Evolutionary conservation across 2,888 invertebrate genomes (phyloP).

Genomic region (Strigamia crassipes): DNA sequence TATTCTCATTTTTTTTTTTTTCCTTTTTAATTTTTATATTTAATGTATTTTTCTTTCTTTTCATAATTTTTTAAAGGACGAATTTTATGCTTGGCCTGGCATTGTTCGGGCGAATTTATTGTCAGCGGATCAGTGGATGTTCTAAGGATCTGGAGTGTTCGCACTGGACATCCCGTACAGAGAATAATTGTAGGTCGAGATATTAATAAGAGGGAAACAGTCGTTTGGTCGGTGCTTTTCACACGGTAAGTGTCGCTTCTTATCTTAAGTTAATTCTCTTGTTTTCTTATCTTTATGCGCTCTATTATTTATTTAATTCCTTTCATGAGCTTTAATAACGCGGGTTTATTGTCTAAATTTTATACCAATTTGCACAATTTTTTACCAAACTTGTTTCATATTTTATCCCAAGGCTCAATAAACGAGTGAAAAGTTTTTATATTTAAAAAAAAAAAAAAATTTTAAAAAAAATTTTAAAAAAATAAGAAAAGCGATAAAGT

Average conservation of each 20-base stretch:
- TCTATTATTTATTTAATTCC: background rate
- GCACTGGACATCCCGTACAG: constrained; percentile 80
- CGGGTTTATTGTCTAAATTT: background rate
- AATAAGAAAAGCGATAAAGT: background rate
- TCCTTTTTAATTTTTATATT: constrained; percentile 31
- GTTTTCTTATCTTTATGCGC: constrained; percentile 13
- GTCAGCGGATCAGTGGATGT: constrained; percentile 79
- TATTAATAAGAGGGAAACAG: constrained; percentile 70
- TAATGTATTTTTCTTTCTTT: background rate
- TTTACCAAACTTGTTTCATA: background rate
- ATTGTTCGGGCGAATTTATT: constrained; percentile 73
- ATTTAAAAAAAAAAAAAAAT: background rate
- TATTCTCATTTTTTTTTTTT: constrained; percentile 15
- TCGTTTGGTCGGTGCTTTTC: constrained; percentile 85
- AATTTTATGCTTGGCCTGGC: constrained; percentile 85
- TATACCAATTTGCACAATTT: background rate
- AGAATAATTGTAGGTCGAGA: constrained; percentile 74
- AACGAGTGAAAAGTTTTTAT: background rate
- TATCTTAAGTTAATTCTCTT: constrained; percentile 15
- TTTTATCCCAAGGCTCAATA: background rate
- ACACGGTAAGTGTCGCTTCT: constrained; percentile 60
- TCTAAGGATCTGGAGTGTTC: constrained; percentile 84
- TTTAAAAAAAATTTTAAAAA: background rate
- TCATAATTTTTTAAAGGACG: constrained; percentile 61
- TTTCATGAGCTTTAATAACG: background rate